phyloP scores from a whole-genome alignment of 2,113 vertebrate genomes.

The Gorsachius goisagi region DNA sequence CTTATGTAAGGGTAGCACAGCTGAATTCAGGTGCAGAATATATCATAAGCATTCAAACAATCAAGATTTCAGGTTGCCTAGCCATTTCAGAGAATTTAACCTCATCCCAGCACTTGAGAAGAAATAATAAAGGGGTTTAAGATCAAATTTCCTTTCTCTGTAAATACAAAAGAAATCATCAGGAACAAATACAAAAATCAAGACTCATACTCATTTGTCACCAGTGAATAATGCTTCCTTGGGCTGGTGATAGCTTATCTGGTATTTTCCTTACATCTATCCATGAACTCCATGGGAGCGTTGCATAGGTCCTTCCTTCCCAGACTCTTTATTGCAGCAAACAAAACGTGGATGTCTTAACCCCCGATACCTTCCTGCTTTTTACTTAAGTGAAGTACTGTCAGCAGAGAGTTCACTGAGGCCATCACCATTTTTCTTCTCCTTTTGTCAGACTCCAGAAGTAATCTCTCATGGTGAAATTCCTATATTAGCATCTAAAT shows the following conservation, averaged over 20 bases:
- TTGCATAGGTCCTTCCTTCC: background rate
- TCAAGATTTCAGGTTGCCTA: background rate
- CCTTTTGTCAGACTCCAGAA: background rate
- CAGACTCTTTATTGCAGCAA: background rate
- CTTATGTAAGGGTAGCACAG: background rate
- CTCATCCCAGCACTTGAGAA: background rate
- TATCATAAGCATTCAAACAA: background rate
- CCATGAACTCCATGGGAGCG: background rate
- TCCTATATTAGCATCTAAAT: background rate
- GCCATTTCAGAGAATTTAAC: background rate
- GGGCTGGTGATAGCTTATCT: background rate
- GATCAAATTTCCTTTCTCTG: background rate
- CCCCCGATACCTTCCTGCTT: background rate
- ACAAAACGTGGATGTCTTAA: background rate
- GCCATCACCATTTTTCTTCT: background rate
- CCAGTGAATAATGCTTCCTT: background rate
- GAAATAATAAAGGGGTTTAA: background rate
- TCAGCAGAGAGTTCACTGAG: background rate
- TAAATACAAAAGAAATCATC: background rate
- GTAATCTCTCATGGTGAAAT: background rate
- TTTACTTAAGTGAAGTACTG: background rate
- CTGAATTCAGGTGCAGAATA: background rate
- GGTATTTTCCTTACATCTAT: background rate
- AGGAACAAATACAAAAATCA: background rate
- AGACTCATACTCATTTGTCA: background rate